Evolutionary conservation across 1,140 invertebrate genomes (phyloP).

Genomic region (Tetramorium alpestre): DNA sequence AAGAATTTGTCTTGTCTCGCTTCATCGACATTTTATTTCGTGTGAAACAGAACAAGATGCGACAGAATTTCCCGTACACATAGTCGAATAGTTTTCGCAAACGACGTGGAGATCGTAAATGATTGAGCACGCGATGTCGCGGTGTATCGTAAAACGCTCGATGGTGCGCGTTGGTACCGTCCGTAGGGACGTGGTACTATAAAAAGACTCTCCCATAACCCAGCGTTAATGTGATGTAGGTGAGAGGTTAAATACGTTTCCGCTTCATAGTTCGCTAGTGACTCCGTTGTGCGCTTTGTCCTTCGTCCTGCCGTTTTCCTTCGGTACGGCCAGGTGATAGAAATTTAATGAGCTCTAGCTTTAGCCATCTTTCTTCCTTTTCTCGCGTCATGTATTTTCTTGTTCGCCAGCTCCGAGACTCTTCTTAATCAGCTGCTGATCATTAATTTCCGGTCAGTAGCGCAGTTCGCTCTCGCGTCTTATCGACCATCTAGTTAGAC

Average conservation of each 20-base stretch:
- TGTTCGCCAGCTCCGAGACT: background rate
- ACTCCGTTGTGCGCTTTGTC: slow-evolving; percentile 6
- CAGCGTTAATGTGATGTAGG: slow-evolving; percentile 59
- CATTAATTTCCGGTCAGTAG: slow-evolving; percentile 30
- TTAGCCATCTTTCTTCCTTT: slow-evolving; percentile 33
- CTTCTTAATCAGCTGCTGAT: slow-evolving; percentile 35
- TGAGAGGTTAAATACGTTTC: slow-evolving; percentile 70
- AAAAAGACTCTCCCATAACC: slow-evolving; percentile 47
- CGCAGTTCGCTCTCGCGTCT: background rate
- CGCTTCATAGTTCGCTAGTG: slow-evolving; percentile 48
- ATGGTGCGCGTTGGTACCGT: slow-evolving; percentile 10
- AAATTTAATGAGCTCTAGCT: slow-evolving; percentile 66
- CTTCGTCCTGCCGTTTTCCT: slow-evolving; percentile 20
- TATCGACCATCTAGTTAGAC: background rate
- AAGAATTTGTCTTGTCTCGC: background rate
- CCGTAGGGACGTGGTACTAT: slow-evolving; percentile 14
- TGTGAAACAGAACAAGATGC: slow-evolving; percentile 2
- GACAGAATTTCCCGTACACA: background rate
- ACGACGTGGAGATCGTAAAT: slow-evolving; percentile 29
- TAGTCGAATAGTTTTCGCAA: slow-evolving; percentile 12
- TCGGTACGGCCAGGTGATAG: slow-evolving; percentile 60
- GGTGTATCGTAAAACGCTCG: slow-evolving; percentile 41
- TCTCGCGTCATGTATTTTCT: background rate
- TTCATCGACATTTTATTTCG: background rate
- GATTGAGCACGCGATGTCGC: slow-evolving; percentile 14